These are phyloP conservation scores for Microcebus ravelobensis DNA, from an alignment of 2,113 vertebrate genomes.

Conservation along the genomic window DNA sequence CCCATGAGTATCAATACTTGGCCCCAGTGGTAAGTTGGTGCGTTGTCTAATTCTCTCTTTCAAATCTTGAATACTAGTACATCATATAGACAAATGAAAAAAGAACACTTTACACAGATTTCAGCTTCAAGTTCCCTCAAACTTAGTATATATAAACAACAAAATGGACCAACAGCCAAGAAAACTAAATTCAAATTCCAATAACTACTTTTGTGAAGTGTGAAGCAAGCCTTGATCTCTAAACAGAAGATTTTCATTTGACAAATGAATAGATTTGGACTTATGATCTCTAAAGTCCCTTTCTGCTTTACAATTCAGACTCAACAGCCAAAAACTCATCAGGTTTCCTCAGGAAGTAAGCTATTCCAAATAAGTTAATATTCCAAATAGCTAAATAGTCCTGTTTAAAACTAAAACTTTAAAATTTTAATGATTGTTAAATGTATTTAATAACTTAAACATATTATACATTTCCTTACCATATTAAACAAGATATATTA, in stretches of 20 bases:
- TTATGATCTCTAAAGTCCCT: neutral
- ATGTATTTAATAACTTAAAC: neutral
- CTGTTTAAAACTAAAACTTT: conserved; percentile 41
- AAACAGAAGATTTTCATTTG: neutral
- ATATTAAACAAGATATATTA: conserved; percentile 19
- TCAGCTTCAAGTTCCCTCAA: conserved; percentile 47
- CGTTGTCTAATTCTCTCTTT: conserved; percentile 97
- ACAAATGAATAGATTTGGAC: conserved; percentile 11
- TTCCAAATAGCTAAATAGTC: conserved; percentile 9
- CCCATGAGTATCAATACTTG: conserved; percentile 97
- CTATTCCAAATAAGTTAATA: conserved; percentile 16
- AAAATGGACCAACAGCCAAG: conserved; percentile 26
- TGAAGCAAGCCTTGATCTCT: conserved; percentile 2
- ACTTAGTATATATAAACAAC: neutral
- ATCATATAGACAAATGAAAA: conserved; percentile 41
- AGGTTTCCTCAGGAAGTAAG: conserved; percentile 13
- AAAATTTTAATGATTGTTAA: neutral
- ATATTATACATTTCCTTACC: neutral
- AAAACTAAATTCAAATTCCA: conserved; percentile 27
- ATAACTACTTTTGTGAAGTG: conserved; percentile 19
- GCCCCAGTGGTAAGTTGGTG: conserved; percentile 95
- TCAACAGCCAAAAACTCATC: neutral
- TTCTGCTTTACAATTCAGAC: conserved; percentile 13
- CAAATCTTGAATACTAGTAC: conserved; percentile 95
- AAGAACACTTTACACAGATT: conserved; percentile 41